These are phyloP conservation scores for Tauraco erythrolophus DNA, from an alignment of 2,113 vertebrate species.

Conservation along the genomic window DNA sequence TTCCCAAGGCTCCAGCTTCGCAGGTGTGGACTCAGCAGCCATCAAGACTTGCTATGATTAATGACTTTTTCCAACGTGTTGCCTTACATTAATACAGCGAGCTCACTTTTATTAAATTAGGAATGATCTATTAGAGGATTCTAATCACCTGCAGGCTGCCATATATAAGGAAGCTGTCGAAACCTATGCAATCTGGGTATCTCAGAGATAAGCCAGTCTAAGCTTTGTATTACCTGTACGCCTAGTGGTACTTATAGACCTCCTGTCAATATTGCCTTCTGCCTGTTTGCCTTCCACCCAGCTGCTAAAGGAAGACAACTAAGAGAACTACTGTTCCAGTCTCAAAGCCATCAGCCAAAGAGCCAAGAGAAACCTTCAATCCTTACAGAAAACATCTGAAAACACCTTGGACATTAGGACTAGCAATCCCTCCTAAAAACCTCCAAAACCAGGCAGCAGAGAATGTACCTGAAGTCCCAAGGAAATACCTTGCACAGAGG, in stretches of 20 bases:
- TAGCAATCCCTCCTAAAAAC: neutral
- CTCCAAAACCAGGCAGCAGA: neutral
- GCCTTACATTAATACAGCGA: neutral
- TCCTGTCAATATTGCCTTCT: neutral
- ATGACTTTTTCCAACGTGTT: slow-evolving; percentile 66
- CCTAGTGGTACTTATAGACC: neutral
- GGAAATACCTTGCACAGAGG: neutral
- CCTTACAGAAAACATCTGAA: neutral
- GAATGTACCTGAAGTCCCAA: neutral
- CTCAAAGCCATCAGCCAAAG: neutral
- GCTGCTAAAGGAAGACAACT: neutral
- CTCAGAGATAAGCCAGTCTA: neutral
- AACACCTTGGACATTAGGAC: fast-evolving
- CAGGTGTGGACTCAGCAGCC: slow-evolving; percentile 83
- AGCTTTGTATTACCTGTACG: neutral
- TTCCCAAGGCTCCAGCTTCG: slow-evolving; percentile 77
- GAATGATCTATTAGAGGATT: neutral
- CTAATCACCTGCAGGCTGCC: slow-evolving; percentile 28
- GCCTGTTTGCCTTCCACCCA: neutral
- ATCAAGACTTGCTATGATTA: slow-evolving; percentile 70
- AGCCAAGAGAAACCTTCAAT: neutral
- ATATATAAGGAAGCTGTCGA: neutral
- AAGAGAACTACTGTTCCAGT: neutral
- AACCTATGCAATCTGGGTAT: neutral
- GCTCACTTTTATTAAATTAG: neutral